Base-by-base conservation (phyloP, 92 coral and sea anemone genomes). In the Montipora capitata region DNA sequence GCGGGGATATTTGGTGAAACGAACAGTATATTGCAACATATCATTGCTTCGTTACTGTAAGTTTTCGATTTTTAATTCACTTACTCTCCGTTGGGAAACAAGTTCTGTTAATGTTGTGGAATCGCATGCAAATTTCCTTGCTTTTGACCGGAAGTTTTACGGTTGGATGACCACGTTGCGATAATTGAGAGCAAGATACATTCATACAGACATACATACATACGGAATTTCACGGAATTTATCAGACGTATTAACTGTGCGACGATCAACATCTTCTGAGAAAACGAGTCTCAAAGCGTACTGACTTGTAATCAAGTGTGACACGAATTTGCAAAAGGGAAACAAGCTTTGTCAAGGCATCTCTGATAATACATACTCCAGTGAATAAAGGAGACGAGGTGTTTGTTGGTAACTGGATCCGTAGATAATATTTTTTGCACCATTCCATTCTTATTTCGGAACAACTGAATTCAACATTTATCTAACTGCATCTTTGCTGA, bases 91-190 rank as follows among this genome's bases (percentile, higher is more conserved):
- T 44, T 73, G 10, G 14, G 2, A 45, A 17, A 40, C 49, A 68
- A 16, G 77, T 72, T 73, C 18, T 35, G 38, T 45, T 15, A 51
- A 40, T 39, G 40, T 48, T 2, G n/a, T 17, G 11, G 11, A 81
- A 40, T 52, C 6, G 16, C 44, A 68, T 52, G 76, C 27, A 51
- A 51, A 81, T 69, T 51, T 48, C 52, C 54, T 68, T 13, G n/a
- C 3, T 9, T 7, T 14, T 7, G 68, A 68, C 89, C 83, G 89
- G 89, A 85, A 76, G 83, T 85, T 85, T 65, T 74, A 77, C 62
- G 89, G 68, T 85, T 85, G 89, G 54, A 45, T 77, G 76, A 11
- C 17, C 89, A 71, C 12, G 43, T 72, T 73, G 62, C 16, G 69
- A 43, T 35, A 54, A 18, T 61, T 4, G 67, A 41, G 51, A 62